Percentiles rank a stretch among this genome's conserved stretches.
These are phyloP conservation scores for Scaptomyza reducta DNA, from an alignment of 2,888 invertebrate species.

Conservation along the genomic window DNA sequence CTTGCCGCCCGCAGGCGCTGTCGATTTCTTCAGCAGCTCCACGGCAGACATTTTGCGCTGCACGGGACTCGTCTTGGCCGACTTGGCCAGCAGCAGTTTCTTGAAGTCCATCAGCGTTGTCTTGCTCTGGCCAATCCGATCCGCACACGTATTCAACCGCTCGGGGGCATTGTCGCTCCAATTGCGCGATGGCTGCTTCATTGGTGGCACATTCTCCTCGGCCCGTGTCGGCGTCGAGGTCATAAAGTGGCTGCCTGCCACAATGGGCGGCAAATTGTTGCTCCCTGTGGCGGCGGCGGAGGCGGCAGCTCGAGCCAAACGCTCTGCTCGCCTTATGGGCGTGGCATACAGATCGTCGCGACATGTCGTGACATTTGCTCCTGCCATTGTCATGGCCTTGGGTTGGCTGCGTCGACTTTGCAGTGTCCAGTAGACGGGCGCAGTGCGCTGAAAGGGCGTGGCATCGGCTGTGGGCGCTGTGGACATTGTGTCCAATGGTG, in stretches of 20 bases:
- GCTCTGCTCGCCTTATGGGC: conserved; percentile 82
- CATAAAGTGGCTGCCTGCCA: conserved; percentile 87
- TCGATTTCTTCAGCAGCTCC: conserved; percentile 88
- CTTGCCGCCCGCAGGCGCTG: conserved; percentile 51
- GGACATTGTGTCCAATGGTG: conserved; percentile 44
- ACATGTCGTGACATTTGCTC: conserved; percentile 59
- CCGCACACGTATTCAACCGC: conserved; percentile 86
- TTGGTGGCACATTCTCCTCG: conserved; percentile 74
- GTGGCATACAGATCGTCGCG: conserved; percentile 84
- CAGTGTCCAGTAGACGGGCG: conserved; percentile 87
- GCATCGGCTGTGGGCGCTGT: conserved; percentile 41
- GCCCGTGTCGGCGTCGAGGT: conserved; percentile 88
- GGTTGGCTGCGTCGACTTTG: conserved; percentile 83
- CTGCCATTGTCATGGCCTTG: conserved; percentile 57
- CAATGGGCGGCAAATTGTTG: conserved; percentile 87
- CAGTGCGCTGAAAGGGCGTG: conserved; percentile 83
- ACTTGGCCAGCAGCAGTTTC: conserved; percentile 90
- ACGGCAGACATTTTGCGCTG: conserved; percentile 89
- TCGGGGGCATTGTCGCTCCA: conserved; percentile 81
- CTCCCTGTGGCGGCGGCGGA: conserved; percentile 30
- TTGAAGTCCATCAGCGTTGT: conserved; percentile 94
- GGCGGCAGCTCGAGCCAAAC: conserved; percentile 67
- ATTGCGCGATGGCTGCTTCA: conserved; percentile 77
- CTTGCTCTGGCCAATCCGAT: conserved; percentile 88
- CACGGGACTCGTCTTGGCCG: conserved; percentile 87